Evolutionary conservation across 1,140 invertebrate species (phyloP), one percentile per base, ranked within the genome.

Genomic region (Caenorhabditis latens): DNA sequence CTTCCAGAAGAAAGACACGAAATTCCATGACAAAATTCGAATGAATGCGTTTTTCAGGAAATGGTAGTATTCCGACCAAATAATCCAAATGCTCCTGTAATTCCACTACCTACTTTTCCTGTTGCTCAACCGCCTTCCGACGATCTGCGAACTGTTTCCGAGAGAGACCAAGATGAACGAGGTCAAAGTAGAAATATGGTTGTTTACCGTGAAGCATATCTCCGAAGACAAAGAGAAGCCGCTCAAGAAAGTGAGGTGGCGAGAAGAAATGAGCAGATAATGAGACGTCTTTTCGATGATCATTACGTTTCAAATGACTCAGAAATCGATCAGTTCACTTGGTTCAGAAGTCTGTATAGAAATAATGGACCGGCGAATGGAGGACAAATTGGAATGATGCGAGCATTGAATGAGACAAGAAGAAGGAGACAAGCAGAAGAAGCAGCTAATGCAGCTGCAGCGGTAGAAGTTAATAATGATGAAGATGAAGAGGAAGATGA

Each of bases 81-180:
- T 13, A 8, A 21, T 53, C 16, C 16, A 0, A 79, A 0, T 53
- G n/a, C 19, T 53, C 46, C 43, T 0, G 46, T 24, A 42, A 19
- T 53, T 24, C 71, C 40, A 6, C 19, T 6, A 19, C 21, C 40
- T 19, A 13, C 8, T 13, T 5, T 40, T 19, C 71, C 71, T n/a
- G 13, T 11, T 11, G 71, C 46, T 13, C 46, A 79, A n/a, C 46
- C 71, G 8, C n/a, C n/a, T 2, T 2, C 11, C 16, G 71, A 79
- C 50, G 46, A 32, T 79, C 6, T 46, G 53, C 53, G 11, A n/a
- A 79, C n/a, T 79, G 24, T 43, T 53, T 5, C 46, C 43, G 24
- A 79, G 71, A 79, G 71, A 79, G 71, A 46, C 46, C 71, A 40
- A n/a, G 71, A 46, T 21, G 71, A 79, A 79, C 46, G 46, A 7